phyloP scores from a whole-genome alignment of 1,140 invertebrate genomes.

The Goniozus legneri region DNA sequence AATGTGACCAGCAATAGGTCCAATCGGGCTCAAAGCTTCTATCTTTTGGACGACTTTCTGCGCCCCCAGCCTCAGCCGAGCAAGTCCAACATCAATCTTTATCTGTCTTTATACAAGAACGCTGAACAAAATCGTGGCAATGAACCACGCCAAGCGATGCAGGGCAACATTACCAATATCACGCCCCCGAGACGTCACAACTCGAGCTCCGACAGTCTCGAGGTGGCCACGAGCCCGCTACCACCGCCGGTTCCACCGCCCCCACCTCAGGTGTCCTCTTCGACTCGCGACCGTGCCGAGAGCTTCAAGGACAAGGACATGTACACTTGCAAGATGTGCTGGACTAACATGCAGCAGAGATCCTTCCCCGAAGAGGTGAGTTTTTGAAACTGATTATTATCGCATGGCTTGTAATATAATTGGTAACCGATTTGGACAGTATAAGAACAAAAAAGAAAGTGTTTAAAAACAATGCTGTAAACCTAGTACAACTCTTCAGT shows the following conservation, averaged over 20 bases:
- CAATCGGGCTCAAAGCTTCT: conserved; percentile 53
- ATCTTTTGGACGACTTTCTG: conserved; percentile 55
- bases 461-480: too few relatives aligned
- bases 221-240: conserved; percentile 50
- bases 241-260: conserved; percentile 51
- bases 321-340: conserved; percentile 48
- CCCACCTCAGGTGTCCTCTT: conserved; percentile 38
- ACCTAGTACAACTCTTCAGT: too few relatives aligned
- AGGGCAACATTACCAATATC: conserved; percentile 36
- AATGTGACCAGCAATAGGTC: conserved; percentile 35
- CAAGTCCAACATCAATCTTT: conserved; percentile 40
- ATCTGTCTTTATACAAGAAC: conserved; percentile 31
- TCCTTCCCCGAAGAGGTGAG: conserved; percentile 50
- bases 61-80: conserved; percentile 44
- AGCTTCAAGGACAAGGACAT: conserved; percentile 39
- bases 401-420: too few relatives aligned
- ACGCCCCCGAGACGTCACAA: conserved; percentile 51
- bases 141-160: conserved; percentile 14
- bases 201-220: conserved; percentile 51
- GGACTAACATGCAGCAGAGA: conserved; percentile 43
- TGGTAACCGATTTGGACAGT: too few relatives aligned
- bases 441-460: too few relatives aligned
- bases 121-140: neutral
- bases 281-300: conserved; percentile 32
- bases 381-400: too few relatives aligned